Evolutionary conservation across 2,797 vertebrate species (phyloP).

Genomic region (Otolemur crassicaudatus): DNA sequence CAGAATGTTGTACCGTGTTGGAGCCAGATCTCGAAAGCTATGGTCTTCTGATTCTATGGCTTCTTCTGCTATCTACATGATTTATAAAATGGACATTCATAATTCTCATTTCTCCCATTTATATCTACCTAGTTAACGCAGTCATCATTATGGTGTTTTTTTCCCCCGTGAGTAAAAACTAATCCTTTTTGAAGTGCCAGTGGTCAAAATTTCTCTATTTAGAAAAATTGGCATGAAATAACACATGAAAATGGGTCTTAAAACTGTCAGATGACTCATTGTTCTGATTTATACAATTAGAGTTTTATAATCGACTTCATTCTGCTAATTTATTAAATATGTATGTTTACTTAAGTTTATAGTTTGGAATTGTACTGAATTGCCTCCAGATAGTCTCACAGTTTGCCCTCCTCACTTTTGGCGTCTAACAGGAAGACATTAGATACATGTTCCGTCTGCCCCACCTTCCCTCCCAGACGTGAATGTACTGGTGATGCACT

Average conservation of each 20-base stretch:
- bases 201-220: constrained; percentile 33
- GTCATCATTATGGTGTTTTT: neutral
- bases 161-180: constrained; percentile 41
- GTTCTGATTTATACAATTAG: constrained; percentile 57
- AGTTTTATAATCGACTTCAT: constrained; percentile 43
- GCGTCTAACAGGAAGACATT: constrained; percentile 66
- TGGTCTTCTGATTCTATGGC: neutral
- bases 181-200: constrained; percentile 6
- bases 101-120: neutral
- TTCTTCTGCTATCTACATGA: neutral
- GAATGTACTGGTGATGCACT: constrained; percentile 28
- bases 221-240: constrained; percentile 55
- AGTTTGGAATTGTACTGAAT: constrained; percentile 27
- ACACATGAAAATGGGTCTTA: constrained; percentile 32
- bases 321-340: constrained; percentile 57
- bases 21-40: neutral
- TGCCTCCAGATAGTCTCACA: constrained; percentile 29
- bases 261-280: constrained; percentile 57
- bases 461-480: constrained; percentile 77
- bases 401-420: constrained; percentile 46
- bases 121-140: neutral
- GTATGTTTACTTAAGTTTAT: constrained; percentile 34
- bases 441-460: constrained; percentile 71
- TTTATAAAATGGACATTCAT: neutral
- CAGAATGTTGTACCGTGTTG: neutral